Evolutionary conservation across 2,888 invertebrate genomes (phyloP).

Genomic region (Drosophila austrosaltans): DNA sequence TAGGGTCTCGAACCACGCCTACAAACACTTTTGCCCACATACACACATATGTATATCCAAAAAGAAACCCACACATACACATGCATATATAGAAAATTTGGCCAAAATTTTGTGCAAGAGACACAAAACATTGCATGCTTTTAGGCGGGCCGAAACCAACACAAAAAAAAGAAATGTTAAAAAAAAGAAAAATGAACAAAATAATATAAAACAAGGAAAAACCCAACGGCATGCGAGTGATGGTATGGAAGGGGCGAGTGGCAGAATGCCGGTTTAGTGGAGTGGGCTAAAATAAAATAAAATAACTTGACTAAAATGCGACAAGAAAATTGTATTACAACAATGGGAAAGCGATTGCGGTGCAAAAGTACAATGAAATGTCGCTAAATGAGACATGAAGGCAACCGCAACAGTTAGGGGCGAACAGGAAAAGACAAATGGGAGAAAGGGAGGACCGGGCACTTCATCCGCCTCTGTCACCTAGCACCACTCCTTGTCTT

Average conservation of each 20-base stretch:
- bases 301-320: slow-evolving; percentile 77
- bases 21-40: slow-evolving; percentile 50
- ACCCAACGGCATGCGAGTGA: slow-evolving; percentile 13
- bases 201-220: slow-evolving; percentile 33
- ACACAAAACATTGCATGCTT: slow-evolving; percentile 67
- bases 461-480: slow-evolving; percentile 1
- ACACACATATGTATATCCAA: slow-evolving; percentile 43
- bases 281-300: slow-evolving; percentile 65
- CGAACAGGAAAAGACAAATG: slow-evolving; percentile 11
- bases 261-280: not conserved
- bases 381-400: slow-evolving; percentile 83
- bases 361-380: slow-evolving; percentile 80
- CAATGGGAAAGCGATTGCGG: slow-evolving; percentile 79
- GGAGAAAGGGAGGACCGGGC: slow-evolving; percentile 4
- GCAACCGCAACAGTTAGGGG: slow-evolving; percentile 69
- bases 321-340: slow-evolving; percentile 79
- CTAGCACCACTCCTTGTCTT: not conserved
- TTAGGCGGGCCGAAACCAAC: slow-evolving; percentile 44
- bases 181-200: slow-evolving; percentile 59
- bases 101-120: slow-evolving; percentile 67
- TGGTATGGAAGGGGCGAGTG: not conserved
- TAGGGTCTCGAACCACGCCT: slow-evolving; percentile 43
- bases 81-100: slow-evolving; percentile 58
- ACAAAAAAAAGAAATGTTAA: slow-evolving; percentile 45
- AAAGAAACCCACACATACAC: slow-evolving; percentile 27